These are phyloP conservation scores for Orthosia gothica DNA, from an alignment of 2,888 invertebrate species.

Conservation along the genomic window DNA sequence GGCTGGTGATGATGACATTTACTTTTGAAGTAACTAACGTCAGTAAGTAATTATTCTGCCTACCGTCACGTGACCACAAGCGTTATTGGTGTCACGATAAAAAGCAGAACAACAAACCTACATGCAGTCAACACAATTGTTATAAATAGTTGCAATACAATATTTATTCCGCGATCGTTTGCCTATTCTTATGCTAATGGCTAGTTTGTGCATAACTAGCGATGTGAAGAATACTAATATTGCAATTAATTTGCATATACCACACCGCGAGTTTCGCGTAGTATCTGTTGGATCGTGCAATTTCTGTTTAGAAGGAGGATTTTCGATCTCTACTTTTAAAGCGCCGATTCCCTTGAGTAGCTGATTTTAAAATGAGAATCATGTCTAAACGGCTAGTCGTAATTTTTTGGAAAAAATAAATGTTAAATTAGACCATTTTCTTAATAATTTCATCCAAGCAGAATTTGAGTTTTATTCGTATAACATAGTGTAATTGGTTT, in stretches of 20 bases:
- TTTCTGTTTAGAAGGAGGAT: constrained; percentile 5
- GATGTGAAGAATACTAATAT: constrained; percentile 65
- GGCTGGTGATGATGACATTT: too few species aligned
- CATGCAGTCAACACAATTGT: constrained; percentile 39
- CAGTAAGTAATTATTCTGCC: neutral
- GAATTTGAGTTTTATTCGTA: too few species aligned
- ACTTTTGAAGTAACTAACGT: neutral
- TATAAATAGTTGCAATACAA: constrained; percentile 64
- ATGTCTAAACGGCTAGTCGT: too few species aligned
- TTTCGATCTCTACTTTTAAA: neutral
- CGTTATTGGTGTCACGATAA: constrained; percentile 45
- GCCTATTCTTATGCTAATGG: constrained; percentile 65
- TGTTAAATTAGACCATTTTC: too few species aligned
- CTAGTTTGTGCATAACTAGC: constrained; percentile 60
- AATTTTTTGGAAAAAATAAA: too few species aligned
- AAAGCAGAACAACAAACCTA: constrained; percentile 35
- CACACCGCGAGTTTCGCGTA: constrained; percentile 44
- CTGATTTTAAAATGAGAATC: too few species aligned
- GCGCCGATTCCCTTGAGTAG: too few species aligned
- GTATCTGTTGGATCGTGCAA: neutral
- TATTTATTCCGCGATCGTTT: constrained; percentile 61
- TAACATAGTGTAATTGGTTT: too few species aligned
- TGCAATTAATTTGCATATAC: constrained; percentile 65
- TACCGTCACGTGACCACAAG: neutral
- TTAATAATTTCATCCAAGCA: too few species aligned